Evolutionary conservation across 2,888 invertebrate species (phyloP).

Genomic region (Harpagoxenus sublaevis): DNA sequence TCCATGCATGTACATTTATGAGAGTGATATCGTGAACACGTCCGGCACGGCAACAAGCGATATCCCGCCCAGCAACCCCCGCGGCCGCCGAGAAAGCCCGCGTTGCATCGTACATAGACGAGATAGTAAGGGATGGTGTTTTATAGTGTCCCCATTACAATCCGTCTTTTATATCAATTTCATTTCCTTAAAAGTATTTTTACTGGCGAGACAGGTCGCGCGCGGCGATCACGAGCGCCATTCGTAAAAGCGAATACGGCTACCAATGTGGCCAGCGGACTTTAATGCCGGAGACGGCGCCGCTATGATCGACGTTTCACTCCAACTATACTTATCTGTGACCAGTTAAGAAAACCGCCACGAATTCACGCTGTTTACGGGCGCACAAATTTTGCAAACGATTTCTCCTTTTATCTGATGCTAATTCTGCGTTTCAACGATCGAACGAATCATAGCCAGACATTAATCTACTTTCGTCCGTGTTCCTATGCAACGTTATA

Average conservation of each 20-base stretch:
- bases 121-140: slow-evolving; percentile 51
- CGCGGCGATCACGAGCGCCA: slow-evolving; percentile 61
- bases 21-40: slow-evolving; percentile 61
- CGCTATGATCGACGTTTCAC: slow-evolving; percentile 68
- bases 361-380: slow-evolving; percentile 14
- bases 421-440: background rate
- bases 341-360: slow-evolving; percentile 25
- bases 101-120: background rate
- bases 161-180: slow-evolving; percentile 77
- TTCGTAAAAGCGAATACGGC: slow-evolving; percentile 72
- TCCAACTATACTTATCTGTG: slow-evolving; percentile 31
- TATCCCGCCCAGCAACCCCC: slow-evolving; percentile 53
- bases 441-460: background rate
- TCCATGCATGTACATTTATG: slow-evolving; percentile 57
- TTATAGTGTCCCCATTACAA: slow-evolving; percentile 68
- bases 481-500: background rate
- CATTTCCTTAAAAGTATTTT: slow-evolving; percentile 80
- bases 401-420: background rate
- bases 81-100: slow-evolving; percentile 23
- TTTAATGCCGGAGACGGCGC: slow-evolving; percentile 68
- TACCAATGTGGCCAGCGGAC: slow-evolving; percentile 61
- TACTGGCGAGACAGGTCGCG: slow-evolving; percentile 64
- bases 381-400: background rate
- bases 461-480: background rate
- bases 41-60: slow-evolving; percentile 64